phyloP scores from a whole-genome alignment of 2,888 invertebrate species.

The Scaeva pyrastri region DNA sequence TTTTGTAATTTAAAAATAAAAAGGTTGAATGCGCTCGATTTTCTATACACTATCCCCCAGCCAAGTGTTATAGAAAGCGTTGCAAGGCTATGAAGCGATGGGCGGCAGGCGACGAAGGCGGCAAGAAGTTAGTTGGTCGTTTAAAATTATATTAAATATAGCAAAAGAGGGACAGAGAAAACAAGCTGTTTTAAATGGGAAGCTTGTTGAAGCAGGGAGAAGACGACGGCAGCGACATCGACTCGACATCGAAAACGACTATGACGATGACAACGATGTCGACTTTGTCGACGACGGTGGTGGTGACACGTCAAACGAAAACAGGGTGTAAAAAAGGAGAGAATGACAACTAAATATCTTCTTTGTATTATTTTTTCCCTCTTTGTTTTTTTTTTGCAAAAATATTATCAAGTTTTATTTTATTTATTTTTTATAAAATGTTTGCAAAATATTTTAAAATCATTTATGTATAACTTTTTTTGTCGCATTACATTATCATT shows the following conservation, averaged over 20 bases:
- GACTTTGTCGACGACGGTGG: slow-evolving; percentile 30
- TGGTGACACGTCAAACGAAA: slow-evolving; percentile 54
- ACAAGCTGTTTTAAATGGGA: slow-evolving; percentile 68
- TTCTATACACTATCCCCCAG: slow-evolving; percentile 47
- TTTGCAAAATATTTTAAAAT: not conserved
- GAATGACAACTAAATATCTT: slow-evolving; percentile 39
- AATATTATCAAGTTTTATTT: slow-evolving; percentile 37
- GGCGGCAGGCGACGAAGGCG: slow-evolving; percentile 18
- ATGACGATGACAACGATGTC: slow-evolving; percentile 20
- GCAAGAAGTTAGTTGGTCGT: slow-evolving; percentile 70
- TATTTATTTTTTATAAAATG: not conserved
- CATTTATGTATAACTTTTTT: not conserved
- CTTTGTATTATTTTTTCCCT: slow-evolving; percentile 34
- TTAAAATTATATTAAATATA: slow-evolving; percentile 52
- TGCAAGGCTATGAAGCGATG: slow-evolving; percentile 26
- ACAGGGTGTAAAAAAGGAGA: slow-evolving; percentile 69
- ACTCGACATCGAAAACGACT: not conserved
- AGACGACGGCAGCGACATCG: slow-evolving; percentile 41
- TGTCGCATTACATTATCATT: not conserved
- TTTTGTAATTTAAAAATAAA: slow-evolving; percentile 39
- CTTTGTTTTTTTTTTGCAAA: slow-evolving; percentile 28
- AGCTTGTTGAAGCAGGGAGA: slow-evolving; percentile 68
- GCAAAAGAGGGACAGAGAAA: slow-evolving; percentile 68
- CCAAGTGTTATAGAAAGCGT: slow-evolving; percentile 30
- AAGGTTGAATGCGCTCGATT: slow-evolving; percentile 70